Base-by-base conservation (phyloP, 2,797 vertebrate genomes). In the Dendrocincla fuliginosa region DNA sequence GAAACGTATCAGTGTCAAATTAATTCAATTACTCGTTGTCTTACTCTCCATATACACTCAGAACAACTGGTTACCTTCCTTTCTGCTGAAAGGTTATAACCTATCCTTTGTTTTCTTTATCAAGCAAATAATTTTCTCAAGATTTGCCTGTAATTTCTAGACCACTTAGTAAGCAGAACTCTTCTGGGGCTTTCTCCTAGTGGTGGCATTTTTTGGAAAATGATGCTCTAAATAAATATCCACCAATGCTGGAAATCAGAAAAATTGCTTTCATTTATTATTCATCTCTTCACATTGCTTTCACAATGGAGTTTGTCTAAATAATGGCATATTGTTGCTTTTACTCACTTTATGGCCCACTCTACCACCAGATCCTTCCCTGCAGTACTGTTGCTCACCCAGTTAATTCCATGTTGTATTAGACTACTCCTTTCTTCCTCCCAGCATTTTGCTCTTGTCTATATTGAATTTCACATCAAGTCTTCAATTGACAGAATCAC, bases 41-140 rank as follows among this genome's bases (percentile, higher is more conserved):
- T 75, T 59, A 74, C 61, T 61, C 25, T 33, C 15, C 39, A 57
- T 53, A 71, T 6, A 57, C 37, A 24, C 49, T 70, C 37, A 53
- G 32, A 89, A 13, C 27, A 85, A 94, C 3, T 12, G 60, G 44
- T 56, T 44, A 56, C 46, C 41, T 82, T 79, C 28, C 47, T 61
- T 35, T 87, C 56, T 50, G 37, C 24, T 56, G 52, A 42, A 80
- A 83, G 16, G 52, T 73, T 65, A 83, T 24, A 63, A 80, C 0
- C 0, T 63, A 28, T 75, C 60, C 53, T 80, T 79, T 87, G 47
- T 80, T 67, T 73, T 87, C 71, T 49, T 3, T 56, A 69, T 70
- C 59, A 90, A 90, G 33, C 33, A 87, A 95, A 84, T 19, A 41
- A 44, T 61, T 86, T 91, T 88, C 85, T 80, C 61, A 84, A 89